phyloP scores from a whole-genome alignment of 2,797 vertebrate genomes.

The Champsocephalus esox region DNA sequence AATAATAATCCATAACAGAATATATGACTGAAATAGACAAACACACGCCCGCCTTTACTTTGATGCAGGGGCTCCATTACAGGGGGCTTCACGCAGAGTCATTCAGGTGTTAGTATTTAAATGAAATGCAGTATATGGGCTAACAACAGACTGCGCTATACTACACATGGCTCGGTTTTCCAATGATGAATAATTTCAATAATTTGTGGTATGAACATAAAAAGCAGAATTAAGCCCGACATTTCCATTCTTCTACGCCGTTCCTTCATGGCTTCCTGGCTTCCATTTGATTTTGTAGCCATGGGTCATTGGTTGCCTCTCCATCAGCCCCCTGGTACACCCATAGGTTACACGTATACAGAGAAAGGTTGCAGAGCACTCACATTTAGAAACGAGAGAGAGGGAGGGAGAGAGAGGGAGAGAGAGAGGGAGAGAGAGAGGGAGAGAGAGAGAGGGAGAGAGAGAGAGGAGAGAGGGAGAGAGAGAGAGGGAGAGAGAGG shows the following conservation, averaged over 20 bases:
- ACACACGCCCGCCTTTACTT: background rate
- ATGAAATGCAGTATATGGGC: background rate
- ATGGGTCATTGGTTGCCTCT: slow-evolving; percentile 66
- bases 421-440: too few species aligned
- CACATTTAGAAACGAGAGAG: slow-evolving; percentile 27
- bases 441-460: too few species aligned
- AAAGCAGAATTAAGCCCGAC: slow-evolving; percentile 41
- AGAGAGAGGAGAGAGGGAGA: too few species aligned
- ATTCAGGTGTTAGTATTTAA: slow-evolving; percentile 8
- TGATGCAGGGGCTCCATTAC: slow-evolving; percentile 15
- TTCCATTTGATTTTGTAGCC: slow-evolving; percentile 60
- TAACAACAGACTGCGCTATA: background rate
- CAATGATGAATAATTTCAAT: slow-evolving; percentile 17
- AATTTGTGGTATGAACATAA: slow-evolving; percentile 17
- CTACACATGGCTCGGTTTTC: slow-evolving; percentile 45
- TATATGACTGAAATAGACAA: background rate
- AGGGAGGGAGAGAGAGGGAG: too few species aligned
- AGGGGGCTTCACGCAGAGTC: background rate
- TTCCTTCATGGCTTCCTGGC: slow-evolving; percentile 38
- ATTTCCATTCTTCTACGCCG: slow-evolving; percentile 37
- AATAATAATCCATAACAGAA: too few species aligned
- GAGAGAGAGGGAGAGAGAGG: too few species aligned
- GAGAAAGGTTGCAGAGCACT: slow-evolving; percentile 55
- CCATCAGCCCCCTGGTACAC: slow-evolving; percentile 44
- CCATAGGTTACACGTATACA: slow-evolving; percentile 48